phyloP scores from a whole-genome alignment of 2,888 invertebrate genomes.

The Arctia plantaginis region DNA sequence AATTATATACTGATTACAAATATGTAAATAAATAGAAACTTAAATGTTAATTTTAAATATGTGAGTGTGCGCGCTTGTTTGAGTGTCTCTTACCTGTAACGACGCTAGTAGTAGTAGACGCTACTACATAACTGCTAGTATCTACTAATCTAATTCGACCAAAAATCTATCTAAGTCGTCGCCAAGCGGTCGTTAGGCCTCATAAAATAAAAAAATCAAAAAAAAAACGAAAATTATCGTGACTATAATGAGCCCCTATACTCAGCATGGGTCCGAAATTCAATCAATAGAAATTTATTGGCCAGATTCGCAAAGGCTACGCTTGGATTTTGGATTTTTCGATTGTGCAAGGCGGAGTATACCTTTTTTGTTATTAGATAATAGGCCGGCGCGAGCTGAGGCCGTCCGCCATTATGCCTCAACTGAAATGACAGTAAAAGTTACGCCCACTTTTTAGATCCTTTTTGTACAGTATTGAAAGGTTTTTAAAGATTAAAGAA shows the following conservation, averaged over 20 bases:
- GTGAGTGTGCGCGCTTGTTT: too few relatives aligned
- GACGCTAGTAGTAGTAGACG: too few relatives aligned
- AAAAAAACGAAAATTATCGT: conserved; percentile 72
- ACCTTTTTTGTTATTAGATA: conserved; percentile 64
- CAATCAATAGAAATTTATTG: conserved; percentile 86
- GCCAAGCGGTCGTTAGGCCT: conserved; percentile 40
- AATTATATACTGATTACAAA: too few relatives aligned
- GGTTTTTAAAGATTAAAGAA: conserved; percentile 84
- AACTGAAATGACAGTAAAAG: conserved; percentile 81
- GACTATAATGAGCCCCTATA: conserved; percentile 85
- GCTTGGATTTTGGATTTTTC: conserved; percentile 74
- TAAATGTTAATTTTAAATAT: too few relatives aligned
- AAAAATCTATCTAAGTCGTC: conserved; percentile 21
- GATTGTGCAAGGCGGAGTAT: conserved; percentile 69
- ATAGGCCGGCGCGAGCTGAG: conserved; percentile 78
- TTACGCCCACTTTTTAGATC: conserved; percentile 84
- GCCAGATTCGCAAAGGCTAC: conserved; percentile 83
- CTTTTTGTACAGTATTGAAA: conserved; percentile 77
- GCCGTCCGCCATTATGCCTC: conserved; percentile 74
- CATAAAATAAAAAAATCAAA: conserved; percentile 38
- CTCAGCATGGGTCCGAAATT: conserved; percentile 85
- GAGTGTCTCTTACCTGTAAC: too few relatives aligned
- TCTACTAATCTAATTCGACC: neutral
- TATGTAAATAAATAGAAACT: too few relatives aligned
- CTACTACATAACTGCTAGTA: too few relatives aligned